Evolutionary conservation across 2,888 invertebrate species (phyloP).

Genomic region (Polyommatus iphigenia): DNA sequence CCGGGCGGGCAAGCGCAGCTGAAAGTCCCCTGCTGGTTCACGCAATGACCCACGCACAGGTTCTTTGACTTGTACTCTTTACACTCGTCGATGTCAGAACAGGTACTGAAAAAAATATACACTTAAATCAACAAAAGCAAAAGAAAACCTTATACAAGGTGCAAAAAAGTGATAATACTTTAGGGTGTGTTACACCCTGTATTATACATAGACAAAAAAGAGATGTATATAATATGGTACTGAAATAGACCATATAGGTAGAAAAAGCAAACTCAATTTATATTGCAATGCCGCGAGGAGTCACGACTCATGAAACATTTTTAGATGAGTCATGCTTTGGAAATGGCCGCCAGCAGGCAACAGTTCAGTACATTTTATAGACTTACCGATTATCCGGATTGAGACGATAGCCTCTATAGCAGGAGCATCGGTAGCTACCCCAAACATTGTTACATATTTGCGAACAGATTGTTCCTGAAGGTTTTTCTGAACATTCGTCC

Average conservation of each 20-base stretch:
- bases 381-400: slow-evolving; percentile 69
- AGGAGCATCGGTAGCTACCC: slow-evolving; percentile 94
- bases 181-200: no score
- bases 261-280: no score
- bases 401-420: slow-evolving; percentile 90
- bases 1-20: slow-evolving; percentile 89
- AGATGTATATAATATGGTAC: no score
- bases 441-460: slow-evolving; percentile 94
- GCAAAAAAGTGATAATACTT: no score
- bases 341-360: no score
- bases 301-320: no score
- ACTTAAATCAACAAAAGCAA: neutral
- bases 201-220: no score
- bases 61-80: slow-evolving; percentile 85
- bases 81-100: slow-evolving; percentile 93
- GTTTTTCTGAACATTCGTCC: slow-evolving; percentile 81
- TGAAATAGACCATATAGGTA: neutral
- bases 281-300: no score
- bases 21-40: slow-evolving; percentile 93
- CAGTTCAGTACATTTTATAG: no score
- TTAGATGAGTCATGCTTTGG: no score
- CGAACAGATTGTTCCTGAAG: slow-evolving; percentile 82
- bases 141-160: neutral
- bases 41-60: slow-evolving; percentile 88
- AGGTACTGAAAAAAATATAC: slow-evolving; percentile 71